Percentiles rank a stretch among this genome's conserved stretches.
phyloP scores from a whole-genome alignment of 2,797 vertebrate species.

The Myotis findleyi region DNA sequence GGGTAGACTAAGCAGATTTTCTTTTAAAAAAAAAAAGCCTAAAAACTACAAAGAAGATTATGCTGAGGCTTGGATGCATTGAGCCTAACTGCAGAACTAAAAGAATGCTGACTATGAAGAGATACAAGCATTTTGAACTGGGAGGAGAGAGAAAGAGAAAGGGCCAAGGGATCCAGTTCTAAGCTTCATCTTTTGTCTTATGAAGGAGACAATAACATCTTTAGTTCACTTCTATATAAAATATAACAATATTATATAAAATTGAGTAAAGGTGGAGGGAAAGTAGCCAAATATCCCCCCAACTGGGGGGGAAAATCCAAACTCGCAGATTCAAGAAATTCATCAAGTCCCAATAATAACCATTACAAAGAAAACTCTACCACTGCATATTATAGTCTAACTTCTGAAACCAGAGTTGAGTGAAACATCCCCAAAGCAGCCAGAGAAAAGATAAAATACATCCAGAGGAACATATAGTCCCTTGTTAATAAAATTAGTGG shows the following conservation, averaged over 20 bases:
- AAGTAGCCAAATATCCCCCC: not conserved
- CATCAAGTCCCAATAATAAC: not conserved
- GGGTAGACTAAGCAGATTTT: not conserved
- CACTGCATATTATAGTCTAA: not conserved
- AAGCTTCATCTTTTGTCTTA: not conserved
- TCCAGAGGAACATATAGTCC: not conserved
- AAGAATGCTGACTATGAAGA: not conserved
- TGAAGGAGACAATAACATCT: slow-evolving; percentile 11
- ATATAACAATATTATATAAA: not conserved
- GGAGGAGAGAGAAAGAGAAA: not conserved
- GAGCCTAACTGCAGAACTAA: not conserved
- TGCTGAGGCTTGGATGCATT: not conserved
- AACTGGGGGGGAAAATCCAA: not conserved
- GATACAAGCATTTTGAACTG: not conserved
- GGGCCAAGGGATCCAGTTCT: not conserved
- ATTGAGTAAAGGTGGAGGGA: not conserved
- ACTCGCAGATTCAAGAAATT: not conserved
- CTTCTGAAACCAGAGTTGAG: not conserved
- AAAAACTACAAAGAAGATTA: not conserved
- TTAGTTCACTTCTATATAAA: not conserved
- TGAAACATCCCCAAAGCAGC: not conserved
- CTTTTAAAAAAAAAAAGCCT: not conserved
- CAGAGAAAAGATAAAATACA: not conserved
- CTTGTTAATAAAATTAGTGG: not conserved
- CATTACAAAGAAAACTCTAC: not conserved